These are phyloP conservation scores for Ammospiza caudacuta DNA, from an alignment of 2,113 vertebrate genomes.

Conservation along the genomic window DNA sequence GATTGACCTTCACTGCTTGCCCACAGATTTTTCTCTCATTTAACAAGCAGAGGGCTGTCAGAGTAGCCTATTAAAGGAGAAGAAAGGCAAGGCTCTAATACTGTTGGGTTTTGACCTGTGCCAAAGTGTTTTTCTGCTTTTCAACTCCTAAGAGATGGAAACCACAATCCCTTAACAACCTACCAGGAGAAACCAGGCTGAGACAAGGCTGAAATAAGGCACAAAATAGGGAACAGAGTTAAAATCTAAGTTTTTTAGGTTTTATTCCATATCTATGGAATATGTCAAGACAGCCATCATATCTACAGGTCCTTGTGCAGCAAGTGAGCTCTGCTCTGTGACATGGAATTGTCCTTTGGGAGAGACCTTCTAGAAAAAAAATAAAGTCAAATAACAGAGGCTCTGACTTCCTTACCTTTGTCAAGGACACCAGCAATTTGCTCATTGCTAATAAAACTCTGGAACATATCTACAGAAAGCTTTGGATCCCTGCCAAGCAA, in stretches of 20 bases:
- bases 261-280: neutral
- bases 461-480: neutral
- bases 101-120: neutral
- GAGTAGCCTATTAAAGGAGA: constrained; percentile 19
- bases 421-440: constrained; percentile 27
- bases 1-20: constrained; percentile 59
- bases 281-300: neutral
- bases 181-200: neutral
- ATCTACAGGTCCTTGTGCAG: neutral
- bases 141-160: neutral
- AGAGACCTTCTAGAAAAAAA: neutral
- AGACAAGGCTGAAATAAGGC: neutral
- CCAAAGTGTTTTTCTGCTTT: neutral
- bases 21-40: constrained; percentile 51
- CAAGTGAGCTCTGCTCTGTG: neutral
- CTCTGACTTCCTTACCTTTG: neutral
- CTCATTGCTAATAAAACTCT: neutral
- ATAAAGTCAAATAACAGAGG: neutral
- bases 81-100: neutral
- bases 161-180: neutral
- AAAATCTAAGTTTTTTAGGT: neutral
- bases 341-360: neutral
- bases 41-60: constrained; percentile 40
- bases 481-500: neutral
- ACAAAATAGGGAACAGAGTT: neutral